A percentile compares a stretch with the other conserved stretches of the same genome.
Evolutionary conservation across 1,140 invertebrate species (phyloP).

Genomic region (Leptinotarsa undecemlineata): DNA sequence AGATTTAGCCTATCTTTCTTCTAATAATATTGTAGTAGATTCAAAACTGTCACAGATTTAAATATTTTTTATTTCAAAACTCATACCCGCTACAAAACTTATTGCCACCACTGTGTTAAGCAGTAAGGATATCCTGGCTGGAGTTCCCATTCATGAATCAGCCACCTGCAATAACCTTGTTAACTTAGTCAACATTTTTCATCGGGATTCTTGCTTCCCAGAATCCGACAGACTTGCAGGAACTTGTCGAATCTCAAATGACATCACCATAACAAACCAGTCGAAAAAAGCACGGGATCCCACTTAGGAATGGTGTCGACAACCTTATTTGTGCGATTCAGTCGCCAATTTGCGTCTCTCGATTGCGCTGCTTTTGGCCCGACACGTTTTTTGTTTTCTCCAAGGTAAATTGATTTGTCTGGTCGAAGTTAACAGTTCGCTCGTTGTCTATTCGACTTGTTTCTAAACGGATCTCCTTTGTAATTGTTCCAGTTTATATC

Average conservation of each 20-base stretch:
- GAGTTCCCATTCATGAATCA: not conserved
- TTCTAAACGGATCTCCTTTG: conserved; percentile 9
- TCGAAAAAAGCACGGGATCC: not conserved
- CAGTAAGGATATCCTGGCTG: no score
- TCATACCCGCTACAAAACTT: no score
- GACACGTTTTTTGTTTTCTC: conserved; percentile 12
- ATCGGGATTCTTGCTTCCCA: not conserved
- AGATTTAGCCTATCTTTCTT: no score
- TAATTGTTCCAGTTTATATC: conserved; percentile 2
- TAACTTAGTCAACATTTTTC: no score
- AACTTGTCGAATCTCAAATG: not conserved
- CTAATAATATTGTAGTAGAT: no score
- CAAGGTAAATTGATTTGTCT: conserved; percentile 13
- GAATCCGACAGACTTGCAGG: not conserved
- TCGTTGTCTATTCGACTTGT: conserved; percentile 1
- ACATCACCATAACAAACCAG: not conserved
- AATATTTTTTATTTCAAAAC: no score
- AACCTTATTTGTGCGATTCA: not conserved
- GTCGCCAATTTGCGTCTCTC: not conserved
- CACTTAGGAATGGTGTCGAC: not conserved
- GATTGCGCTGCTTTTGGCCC: conserved; percentile 1
- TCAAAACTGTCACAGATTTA: no score
- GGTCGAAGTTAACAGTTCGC: not conserved
- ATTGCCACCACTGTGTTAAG: no score
- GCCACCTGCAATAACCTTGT: not conserved